Evolutionary conservation across 30 jellyfish, hydroid and myxozoan species (phyloP), one percentile per base, ranked within the genome.

Genomic region (Aurelia sp.): DNA sequence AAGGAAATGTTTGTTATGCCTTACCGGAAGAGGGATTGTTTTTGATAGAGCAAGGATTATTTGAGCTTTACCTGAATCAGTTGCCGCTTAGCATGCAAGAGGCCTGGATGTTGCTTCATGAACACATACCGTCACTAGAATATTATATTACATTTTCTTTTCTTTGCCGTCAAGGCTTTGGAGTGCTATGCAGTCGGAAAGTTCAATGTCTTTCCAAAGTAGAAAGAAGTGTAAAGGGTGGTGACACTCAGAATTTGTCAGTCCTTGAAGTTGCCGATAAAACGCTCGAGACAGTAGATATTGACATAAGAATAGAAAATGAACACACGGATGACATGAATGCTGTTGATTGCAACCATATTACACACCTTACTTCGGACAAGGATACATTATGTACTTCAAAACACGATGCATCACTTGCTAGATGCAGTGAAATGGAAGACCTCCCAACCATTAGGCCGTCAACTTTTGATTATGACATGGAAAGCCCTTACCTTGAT

Each of bases 91-190:
- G 85, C 52, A 44, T 86, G 62, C 89, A 86, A 65, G 87, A 86
- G 4, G 86, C 95, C 5, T 86, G 89, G 89, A n/a, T 44, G 62
- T 63, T 86, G 63, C 85, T 86, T 30, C 74, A 37, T 21, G 47
- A 37, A 11, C 77, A 65, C 13, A 7, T 74, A 62, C 95, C 95
- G 3, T 86, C 95, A 13, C 31, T 74, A 31, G 95, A 86, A 58
- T 76, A 74, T 62, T 86, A 86, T 71, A 41, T 23, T 21, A 64
- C 81, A 8, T 86, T 22, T 57, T 75, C 89, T 6, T 71, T 55
- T 59, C 82, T 86, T 3, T 74, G 95, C 57, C 95, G 95, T 50
- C 85, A 16, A 62, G 95, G 95, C 23, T 86, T 74, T 53, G 89
- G 73, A 5, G 79, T 86, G 12, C 7, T 62, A 12, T 70, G 85